Evolutionary conservation across 2,888 invertebrate genomes (phyloP), one percentile per base, ranked within the genome.

Genomic region (Lepetodrilus schrolli): DNA sequence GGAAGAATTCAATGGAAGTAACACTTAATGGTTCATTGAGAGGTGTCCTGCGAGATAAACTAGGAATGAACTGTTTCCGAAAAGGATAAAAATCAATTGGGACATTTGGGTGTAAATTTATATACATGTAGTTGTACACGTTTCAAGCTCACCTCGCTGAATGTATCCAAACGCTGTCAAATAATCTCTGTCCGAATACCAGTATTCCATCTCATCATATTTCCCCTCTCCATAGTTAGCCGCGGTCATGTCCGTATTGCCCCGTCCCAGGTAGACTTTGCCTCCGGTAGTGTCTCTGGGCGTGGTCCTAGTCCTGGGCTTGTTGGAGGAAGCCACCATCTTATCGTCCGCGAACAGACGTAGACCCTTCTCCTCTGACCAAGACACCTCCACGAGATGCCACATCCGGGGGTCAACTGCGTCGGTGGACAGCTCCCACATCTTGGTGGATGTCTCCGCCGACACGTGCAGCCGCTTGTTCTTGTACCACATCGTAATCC

Each of bases 151-250:
- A 89, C 90, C 87, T 87, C 90, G 83, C 49, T 87, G 85, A 34
- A 90, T 83, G 79, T 86, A 88, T 70, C 84, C 87, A 78, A 85
- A 87, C 0, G 89, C 87, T 13, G 83, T 49, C 4, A 90, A 82
- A 72, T 88, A 88, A 65, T 87, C 88, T 51, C 90, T 78, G 76
- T 88, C 84, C n/a, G 84, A 86, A 66, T 84, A 85, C 89, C 89
- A 90, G 78, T 85, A 83, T 65, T 89, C 87, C 76, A 90, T 75
- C 47, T 90, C 89, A 77, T 90, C 90, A 73, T 82, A 84, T 17
- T 83, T 83, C 47, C 86, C 84, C 65, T 85, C 84, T 17, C 84
- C 90, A 69, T 81, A 84, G 7, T 73, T 73, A 26, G 75, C 78
- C 30, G 70, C 74, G 49, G 66, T 74, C 77, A 78, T 80, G 37